phyloP scores from a whole-genome alignment of 2,113 vertebrate species.

The Ptilorrhoa leucosticta region DNA sequence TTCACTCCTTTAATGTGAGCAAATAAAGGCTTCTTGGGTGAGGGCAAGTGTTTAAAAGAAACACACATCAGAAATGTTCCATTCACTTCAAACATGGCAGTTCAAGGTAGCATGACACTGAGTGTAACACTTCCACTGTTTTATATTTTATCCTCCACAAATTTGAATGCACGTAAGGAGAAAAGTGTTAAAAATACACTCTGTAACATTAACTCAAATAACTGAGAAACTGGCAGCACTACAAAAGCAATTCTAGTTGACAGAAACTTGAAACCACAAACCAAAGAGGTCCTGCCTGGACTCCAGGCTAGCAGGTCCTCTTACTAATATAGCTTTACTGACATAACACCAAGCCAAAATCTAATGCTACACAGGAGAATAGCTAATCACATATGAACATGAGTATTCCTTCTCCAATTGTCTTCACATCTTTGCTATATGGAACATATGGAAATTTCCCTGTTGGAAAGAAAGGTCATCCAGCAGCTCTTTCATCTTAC shows the following conservation, averaged over 20 bases:
- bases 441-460: neutral
- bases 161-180: neutral
- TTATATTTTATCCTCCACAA: neutral
- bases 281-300: neutral
- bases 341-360: neutral
- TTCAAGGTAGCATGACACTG: neutral
- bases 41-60: neutral
- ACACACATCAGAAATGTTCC: neutral
- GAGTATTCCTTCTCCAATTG: neutral
- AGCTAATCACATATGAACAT: neutral
- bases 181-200: neutral
- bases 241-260: neutral
- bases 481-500: neutral
- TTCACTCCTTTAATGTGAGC: neutral
- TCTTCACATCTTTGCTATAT: neutral
- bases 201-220: neutral
- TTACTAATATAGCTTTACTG: neutral
- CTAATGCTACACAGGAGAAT: neutral
- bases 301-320: neutral
- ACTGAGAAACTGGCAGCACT: neutral
- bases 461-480: neutral
- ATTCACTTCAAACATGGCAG: neutral
- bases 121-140: neutral
- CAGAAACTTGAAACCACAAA: neutral
- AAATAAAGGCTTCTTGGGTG: neutral